phyloP scores from a whole-genome alignment of 2,797 vertebrate genomes.

The Pangasius krempfi region DNA sequence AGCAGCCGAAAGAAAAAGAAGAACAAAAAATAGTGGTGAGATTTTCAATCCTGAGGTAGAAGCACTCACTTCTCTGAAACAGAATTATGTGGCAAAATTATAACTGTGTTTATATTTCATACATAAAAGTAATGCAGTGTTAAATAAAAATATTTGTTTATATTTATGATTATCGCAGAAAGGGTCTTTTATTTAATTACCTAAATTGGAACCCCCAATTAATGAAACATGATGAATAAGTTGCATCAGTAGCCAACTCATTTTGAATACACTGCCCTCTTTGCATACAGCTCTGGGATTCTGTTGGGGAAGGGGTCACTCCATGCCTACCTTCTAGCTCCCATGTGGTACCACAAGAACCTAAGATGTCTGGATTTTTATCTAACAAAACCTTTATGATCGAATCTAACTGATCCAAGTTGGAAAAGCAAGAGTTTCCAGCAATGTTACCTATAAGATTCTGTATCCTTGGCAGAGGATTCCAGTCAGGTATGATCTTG shows the following conservation, averaged over 20 bases:
- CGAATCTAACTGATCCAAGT: background rate
- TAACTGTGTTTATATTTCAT: too few relatives aligned
- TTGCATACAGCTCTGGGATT: background rate
- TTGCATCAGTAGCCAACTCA: background rate
- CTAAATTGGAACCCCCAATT: background rate
- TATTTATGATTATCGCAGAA: background rate
- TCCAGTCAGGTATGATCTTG: background rate
- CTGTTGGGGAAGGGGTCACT: too few relatives aligned
- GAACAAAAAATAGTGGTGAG: too few relatives aligned
- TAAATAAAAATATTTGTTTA: background rate
- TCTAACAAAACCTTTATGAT: background rate
- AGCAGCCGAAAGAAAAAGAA: too few relatives aligned
- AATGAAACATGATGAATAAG: background rate
- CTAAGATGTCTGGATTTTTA: background rate
- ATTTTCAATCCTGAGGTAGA: background rate
- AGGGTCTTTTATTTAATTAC: background rate
- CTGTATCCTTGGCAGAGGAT: background rate
- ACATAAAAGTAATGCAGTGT: too few relatives aligned
- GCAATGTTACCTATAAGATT: background rate
- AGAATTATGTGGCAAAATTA: background rate
- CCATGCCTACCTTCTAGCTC: too few relatives aligned
- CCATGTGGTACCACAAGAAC: too few relatives aligned
- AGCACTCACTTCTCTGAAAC: background rate
- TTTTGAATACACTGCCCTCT: background rate
- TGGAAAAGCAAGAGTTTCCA: background rate